These are phyloP conservation scores for Rotaria socialis DNA, from an alignment of 2,888 invertebrate species.

Conservation along the genomic window DNA sequence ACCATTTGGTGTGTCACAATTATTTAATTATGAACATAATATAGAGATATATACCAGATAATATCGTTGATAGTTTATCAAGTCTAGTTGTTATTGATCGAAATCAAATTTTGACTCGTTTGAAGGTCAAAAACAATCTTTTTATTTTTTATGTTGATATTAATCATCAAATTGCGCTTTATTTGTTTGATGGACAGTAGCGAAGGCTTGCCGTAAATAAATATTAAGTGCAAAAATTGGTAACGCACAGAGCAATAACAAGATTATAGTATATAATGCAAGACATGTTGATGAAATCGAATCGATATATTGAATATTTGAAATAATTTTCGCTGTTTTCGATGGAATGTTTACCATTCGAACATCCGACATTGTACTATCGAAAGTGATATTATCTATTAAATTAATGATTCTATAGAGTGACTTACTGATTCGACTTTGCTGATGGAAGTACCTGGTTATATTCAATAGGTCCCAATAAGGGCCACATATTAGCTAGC, in stretches of 20 bases:
- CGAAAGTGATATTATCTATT: too few species aligned
- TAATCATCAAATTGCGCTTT: not conserved
- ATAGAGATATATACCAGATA: too few species aligned
- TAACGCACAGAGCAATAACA: not conserved
- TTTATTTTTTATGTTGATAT: not conserved
- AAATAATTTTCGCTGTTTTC: not conserved
- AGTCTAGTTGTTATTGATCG: too few species aligned
- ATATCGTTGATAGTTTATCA: too few species aligned
- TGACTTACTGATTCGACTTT: not conserved
- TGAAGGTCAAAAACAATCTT: too few species aligned
- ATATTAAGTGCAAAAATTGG: not conserved
- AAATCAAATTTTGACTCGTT: too few species aligned
- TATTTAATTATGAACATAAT: not conserved
- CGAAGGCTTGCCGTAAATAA: not conserved
- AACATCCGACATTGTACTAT: not conserved
- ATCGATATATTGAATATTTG: not conserved
- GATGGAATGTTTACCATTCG: not conserved
- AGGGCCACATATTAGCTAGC: not conserved
- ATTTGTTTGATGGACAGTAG: not conserved
- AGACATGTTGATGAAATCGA: not conserved
- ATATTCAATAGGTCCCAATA: not conserved
- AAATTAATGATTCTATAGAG: too few species aligned
- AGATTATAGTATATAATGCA: not conserved
- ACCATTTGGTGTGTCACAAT: not conserved
- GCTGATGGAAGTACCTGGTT: not conserved